phyloP scores from a whole-genome alignment of 92 coral and sea anemone species.

The Parazoanthus atlanticus region DNA sequence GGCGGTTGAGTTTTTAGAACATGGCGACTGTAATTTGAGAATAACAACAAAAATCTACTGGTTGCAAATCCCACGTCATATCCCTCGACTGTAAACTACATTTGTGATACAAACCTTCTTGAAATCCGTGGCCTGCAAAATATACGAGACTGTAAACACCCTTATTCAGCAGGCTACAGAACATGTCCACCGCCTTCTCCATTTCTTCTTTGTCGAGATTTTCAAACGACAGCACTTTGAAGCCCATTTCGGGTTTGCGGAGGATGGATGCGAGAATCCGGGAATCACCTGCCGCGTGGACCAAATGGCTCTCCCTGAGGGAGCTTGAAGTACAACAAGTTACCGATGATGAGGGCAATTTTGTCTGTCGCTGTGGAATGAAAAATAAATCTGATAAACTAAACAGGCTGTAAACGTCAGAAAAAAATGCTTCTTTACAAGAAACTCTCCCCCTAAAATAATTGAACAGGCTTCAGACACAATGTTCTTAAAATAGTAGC shows the following conservation, averaged over 20 bases:
- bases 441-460: too few relatives aligned
- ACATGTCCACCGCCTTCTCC: conserved; percentile 68
- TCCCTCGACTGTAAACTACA: background rate
- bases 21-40: too few relatives aligned
- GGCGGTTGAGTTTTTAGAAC: too few relatives aligned
- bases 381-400: background rate
- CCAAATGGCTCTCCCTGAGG: conserved; percentile 71
- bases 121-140: conserved; percentile 98
- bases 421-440: too few relatives aligned
- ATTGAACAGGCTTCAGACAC: too few relatives aligned
- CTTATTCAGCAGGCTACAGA: conserved; percentile 68
- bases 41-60: background rate
- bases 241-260: conserved; percentile 88
- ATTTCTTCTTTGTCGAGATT: conserved; percentile 82
- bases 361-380: conserved; percentile 72
- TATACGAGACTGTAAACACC: conserved; percentile 89
- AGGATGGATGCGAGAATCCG: conserved; percentile 82
- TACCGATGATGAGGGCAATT: conserved; percentile 89
- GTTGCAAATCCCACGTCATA: background rate
- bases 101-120: conserved; percentile 49
- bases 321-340: conserved; percentile 74
- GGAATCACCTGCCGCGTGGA: conserved; percentile 88
- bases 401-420: too few relatives aligned
- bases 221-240: conserved; percentile 90
- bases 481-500: too few relatives aligned